phyloP scores from a whole-genome alignment of 2,797 vertebrate species.

The Darevskia mixta region DNA sequence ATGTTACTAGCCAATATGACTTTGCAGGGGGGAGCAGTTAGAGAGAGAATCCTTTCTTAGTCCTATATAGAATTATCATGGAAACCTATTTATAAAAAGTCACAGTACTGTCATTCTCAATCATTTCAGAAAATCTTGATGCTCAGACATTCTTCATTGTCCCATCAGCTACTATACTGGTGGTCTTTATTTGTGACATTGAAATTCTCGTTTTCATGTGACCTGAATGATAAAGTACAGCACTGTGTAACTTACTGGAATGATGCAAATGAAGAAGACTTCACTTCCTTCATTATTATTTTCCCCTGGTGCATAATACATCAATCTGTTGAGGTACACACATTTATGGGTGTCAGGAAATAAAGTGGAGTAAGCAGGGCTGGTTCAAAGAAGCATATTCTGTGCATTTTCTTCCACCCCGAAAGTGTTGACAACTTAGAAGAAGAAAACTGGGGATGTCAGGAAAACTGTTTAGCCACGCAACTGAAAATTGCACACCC shows the following conservation, averaged over 20 bases:
- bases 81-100: conserved; percentile 35
- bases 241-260: not conserved
- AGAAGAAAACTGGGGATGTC: conserved; percentile 34
- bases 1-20: not conserved
- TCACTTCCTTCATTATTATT: conserved; percentile 1
- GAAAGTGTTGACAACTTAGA: conserved; percentile 31
- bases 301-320: not conserved
- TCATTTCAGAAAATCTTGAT: conserved; percentile 39
- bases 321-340: not conserved
- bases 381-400: conserved; percentile 3
- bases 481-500: conserved; percentile 54
- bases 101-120: not conserved
- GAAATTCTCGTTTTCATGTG: conserved; percentile 37
- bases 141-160: conserved; percentile 34
- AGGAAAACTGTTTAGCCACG: conserved; percentile 57
- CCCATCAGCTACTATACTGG: conserved; percentile 35
- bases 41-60: not conserved
- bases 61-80: not conserved
- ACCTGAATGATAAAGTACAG: conserved; percentile 40
- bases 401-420: not conserved
- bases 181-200: conserved; percentile 25
- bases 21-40: not conserved
- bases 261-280: conserved; percentile 23
- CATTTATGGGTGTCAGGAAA: not conserved
- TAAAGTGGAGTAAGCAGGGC: not conserved